Evolutionary conservation across 1,140 invertebrate species (phyloP).

Genomic region (Vanessa atalanta): DNA sequence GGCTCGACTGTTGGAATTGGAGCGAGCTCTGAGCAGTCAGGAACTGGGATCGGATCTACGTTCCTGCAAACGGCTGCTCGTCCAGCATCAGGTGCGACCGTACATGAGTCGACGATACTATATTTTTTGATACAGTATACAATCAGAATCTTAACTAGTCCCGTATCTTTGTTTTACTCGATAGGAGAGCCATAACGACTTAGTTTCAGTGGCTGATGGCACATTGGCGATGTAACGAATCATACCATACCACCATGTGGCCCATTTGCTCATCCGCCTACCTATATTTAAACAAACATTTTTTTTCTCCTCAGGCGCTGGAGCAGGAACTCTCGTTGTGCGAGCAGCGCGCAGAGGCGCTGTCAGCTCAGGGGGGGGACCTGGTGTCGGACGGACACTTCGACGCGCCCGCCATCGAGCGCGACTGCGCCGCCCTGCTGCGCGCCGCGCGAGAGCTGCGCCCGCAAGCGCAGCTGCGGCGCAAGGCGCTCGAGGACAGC

Average conservation of each 20-base stretch:
- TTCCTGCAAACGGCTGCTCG: slow-evolving; percentile 93
- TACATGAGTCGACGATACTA: background rate
- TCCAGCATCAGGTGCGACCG: slow-evolving; percentile 87
- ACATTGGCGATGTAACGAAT: too few species aligned
- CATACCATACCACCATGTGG: too few species aligned
- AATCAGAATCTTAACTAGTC: too few species aligned
- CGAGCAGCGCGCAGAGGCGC: slow-evolving; percentile 82
- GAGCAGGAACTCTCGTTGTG: slow-evolving; percentile 91
- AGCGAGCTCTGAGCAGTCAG: slow-evolving; percentile 87
- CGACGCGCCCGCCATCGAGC: slow-evolving; percentile 92
- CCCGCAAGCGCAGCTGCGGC: slow-evolving; percentile 84
- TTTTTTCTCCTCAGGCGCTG: slow-evolving; percentile 72
- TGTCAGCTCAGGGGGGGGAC: slow-evolving; percentile 90
- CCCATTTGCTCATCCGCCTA: too few species aligned
- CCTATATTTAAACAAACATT: too few species aligned
- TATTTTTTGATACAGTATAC: too few species aligned
- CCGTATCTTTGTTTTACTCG: too few species aligned
- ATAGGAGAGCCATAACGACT: too few species aligned
- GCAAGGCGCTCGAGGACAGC: slow-evolving; percentile 92
- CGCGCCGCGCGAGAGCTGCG: slow-evolving; percentile 83
- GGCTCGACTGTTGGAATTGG: slow-evolving; percentile 90
- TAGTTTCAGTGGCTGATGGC: too few species aligned
- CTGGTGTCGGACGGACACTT: slow-evolving; percentile 97
- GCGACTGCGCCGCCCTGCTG: slow-evolving; percentile 88
- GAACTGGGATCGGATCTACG: slow-evolving; percentile 92